Conservation (phyloP, 2,113 vertebrate species). For the Oryzias curvinotus region DNA sequence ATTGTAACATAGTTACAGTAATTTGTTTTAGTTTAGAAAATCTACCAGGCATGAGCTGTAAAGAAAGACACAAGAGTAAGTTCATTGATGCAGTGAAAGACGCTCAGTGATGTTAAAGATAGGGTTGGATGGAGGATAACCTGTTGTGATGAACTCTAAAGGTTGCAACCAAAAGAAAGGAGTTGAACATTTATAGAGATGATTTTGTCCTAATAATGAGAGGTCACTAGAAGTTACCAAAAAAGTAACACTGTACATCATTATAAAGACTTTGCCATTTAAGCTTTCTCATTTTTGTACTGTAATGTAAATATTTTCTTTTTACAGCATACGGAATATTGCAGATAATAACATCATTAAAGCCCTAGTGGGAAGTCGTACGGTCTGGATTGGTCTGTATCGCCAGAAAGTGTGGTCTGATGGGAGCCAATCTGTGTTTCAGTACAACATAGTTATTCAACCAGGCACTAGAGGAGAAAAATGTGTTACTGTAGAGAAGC, state of each 20-base stretch:
- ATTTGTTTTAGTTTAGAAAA: too few relatives aligned
- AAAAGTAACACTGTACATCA: too few relatives aligned
- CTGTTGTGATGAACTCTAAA: too few relatives aligned
- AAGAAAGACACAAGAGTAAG: too few relatives aligned
- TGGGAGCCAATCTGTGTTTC: conserved; percentile 30
- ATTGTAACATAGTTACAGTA: too few relatives aligned
- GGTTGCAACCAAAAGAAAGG: too few relatives aligned
- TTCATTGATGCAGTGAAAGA: too few relatives aligned
- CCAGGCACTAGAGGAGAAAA: accelerated
- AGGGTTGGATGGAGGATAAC: too few relatives aligned
- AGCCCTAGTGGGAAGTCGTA: accelerated
- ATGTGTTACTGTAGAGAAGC: conserved; percentile 10
- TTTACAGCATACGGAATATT: conserved; percentile 21
- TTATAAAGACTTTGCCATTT: not conserved
- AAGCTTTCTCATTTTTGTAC: not conserved
- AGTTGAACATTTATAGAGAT: not conserved
- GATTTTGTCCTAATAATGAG: not conserved
- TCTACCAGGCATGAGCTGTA: too few relatives aligned
- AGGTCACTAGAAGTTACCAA: not conserved
- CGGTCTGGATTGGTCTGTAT: conserved; percentile 32
- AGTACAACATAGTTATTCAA: not conserved
- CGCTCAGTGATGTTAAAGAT: too few relatives aligned
- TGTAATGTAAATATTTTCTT: not conserved
- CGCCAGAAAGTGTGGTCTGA: conserved; percentile 34
- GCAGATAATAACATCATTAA: conserved; percentile 22